Base-by-base conservation (phyloP, 2,888 invertebrate genomes). In the Amorpha juglandis region DNA sequence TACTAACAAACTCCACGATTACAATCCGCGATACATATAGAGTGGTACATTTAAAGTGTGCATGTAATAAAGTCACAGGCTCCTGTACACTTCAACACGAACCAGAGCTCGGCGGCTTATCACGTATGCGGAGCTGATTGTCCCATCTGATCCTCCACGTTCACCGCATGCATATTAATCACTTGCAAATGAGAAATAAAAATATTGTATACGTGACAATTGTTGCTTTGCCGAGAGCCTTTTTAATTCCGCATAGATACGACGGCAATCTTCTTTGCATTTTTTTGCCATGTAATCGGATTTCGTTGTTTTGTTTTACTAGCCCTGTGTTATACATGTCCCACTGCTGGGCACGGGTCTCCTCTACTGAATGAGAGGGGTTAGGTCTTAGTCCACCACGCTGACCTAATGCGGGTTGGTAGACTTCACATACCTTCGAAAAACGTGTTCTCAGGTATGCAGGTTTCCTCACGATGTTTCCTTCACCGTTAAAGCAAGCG, bases 101-200 rank as follows among this genome's bases (percentile, higher is more conserved):
- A 16, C 19, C 64, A 11, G 51, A 42, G 65, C 68, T 78, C 72
- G 66, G 63, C 78, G 27, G 66, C 80, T 58, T 45, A 69, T 73
- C 82, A 82, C 82, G 82, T 82, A 73, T 69, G 63, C 62, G 66
- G 62, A 70, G 71, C 78, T 78, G 76, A 79, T 81, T 80, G 81
- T 74, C 70, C 75, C 72, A 68, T 67, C 71, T 73, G 75, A 74
- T 75, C 16, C 58, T 35, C 33, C 6, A 19, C 38, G 38, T 16
- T 50, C 58, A 71, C 69, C 67, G 71, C 73, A 74, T 80, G 78
- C 79, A 82, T 82, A 76, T 79, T 80, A 79, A 81, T 78, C 66
- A 51, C 64, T 71, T 52, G 71, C 70, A 71, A 72, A 74, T 68
- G 71, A 68, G 70, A 76, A 77, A 81, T 77, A 79, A 81, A 80